Conservation (phyloP, 37 sponge, comb jelly and placozoan genomes). For the Dysidea cf. avara region DNA sequence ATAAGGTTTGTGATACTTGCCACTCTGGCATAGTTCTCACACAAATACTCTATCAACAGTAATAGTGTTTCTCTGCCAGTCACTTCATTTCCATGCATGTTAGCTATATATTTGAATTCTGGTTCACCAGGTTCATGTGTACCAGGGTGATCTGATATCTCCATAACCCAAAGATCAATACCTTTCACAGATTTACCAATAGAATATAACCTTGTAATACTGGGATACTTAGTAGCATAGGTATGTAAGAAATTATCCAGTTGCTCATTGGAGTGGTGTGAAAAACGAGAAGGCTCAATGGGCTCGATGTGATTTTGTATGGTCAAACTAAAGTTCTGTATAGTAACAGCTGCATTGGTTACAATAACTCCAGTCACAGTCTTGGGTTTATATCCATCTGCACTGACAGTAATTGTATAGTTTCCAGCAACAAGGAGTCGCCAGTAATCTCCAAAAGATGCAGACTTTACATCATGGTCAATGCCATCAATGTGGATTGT, state of each 20-base stretch:
- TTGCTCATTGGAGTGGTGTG: slow-evolving; percentile 63
- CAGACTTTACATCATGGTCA: slow-evolving; percentile 55
- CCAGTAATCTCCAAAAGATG: slow-evolving; percentile 90
- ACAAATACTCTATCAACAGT: slow-evolving; percentile 76
- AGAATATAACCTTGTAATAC: slow-evolving; percentile 75
- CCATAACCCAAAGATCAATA: slow-evolving; percentile 66
- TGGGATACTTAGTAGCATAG: slow-evolving; percentile 39
- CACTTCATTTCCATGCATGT: slow-evolving; percentile 99
- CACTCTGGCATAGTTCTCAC: slow-evolving; percentile 71
- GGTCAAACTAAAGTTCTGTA: slow-evolving; percentile 53
- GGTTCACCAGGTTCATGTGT: slow-evolving; percentile 90
- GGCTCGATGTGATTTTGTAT: no score
- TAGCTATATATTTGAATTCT: slow-evolving; percentile 94
- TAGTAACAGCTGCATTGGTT: not conserved
- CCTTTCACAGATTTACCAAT: slow-evolving; percentile 78
- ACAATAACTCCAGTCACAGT: slow-evolving; percentile 19
- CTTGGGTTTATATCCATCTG: slow-evolving; percentile 26
- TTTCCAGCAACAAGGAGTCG: slow-evolving; percentile 75
- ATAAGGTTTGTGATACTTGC: slow-evolving; percentile 62
- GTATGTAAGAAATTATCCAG: slow-evolving; percentile 39
- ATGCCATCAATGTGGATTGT: slow-evolving; percentile 50
- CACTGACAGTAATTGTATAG: slow-evolving; percentile 50
- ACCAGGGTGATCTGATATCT: slow-evolving; percentile 87
- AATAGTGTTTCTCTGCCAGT: slow-evolving; percentile 93
- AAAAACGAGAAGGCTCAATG: slow-evolving; percentile 43